These are phyloP conservation scores for Zaprionus ornatus DNA, from an alignment of 1,140 invertebrate species.

Conservation along the genomic window DNA sequence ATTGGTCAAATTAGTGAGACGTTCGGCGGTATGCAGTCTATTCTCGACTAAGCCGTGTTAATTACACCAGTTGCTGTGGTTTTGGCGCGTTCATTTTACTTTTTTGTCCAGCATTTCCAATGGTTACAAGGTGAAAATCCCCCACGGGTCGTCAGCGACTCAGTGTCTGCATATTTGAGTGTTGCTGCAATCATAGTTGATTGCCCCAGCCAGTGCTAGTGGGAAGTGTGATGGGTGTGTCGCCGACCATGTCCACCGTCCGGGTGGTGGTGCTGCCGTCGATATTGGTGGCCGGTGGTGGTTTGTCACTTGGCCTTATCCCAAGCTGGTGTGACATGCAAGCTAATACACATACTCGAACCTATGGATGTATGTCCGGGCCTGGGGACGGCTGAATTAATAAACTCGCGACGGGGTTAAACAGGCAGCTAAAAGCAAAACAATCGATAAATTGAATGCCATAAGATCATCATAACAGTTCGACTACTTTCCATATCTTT, in stretches of 20 bases:
- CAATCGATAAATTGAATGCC: conserved; percentile 40
- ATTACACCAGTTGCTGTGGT: conserved; percentile 41
- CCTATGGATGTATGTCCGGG: neutral
- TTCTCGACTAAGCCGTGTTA: neutral
- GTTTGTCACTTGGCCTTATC: conserved; percentile 43
- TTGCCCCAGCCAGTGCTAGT: neutral
- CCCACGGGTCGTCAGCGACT: neutral
- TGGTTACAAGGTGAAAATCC: conserved; percentile 35
- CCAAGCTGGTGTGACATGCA: conserved; percentile 29
- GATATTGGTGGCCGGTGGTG: conserved; percentile 21
- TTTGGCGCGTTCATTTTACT: neutral
- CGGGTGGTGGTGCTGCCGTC: conserved; percentile 26
- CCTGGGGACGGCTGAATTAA: conserved; percentile 18
- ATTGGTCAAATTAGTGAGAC: conserved; percentile 32
- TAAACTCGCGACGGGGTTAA: conserved; percentile 50
- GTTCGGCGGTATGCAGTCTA: neutral
- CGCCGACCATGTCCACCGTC: neutral
- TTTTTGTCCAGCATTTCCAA: conserved; percentile 2
- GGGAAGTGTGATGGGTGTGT: conserved; percentile 31
- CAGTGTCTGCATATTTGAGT: conserved; percentile 12
- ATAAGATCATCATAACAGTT: neutral
- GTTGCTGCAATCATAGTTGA: conserved; percentile 30
- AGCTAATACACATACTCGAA: conserved; percentile 27
- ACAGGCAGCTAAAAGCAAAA: conserved; percentile 12
- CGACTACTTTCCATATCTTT: neutral